Evolutionary conservation across 2,113 vertebrate species (phyloP), one percentile per base, ranked within the genome.

Genomic region (Lipophrys pholis): DNA sequence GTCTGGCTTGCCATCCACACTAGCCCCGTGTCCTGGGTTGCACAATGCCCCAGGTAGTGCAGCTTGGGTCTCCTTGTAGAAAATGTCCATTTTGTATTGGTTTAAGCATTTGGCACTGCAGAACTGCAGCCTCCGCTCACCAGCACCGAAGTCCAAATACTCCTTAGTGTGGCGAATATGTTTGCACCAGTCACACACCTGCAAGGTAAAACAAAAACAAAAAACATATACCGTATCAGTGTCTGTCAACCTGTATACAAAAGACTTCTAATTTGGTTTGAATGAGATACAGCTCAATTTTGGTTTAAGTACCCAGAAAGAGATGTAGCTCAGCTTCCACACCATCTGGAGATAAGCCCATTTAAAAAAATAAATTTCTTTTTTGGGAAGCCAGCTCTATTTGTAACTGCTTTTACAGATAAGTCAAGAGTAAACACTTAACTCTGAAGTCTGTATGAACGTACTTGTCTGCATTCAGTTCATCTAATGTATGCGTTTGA

Each of bases 51-150:
- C 96, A 79, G 98, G 98, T 90, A 99, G 94, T 36, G 96, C 97
- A 60, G 98, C 98, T 94, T 99, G 98, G 67, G 98, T 98, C 93
- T 99, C 98, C 94, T 99, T 99, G 94, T 99, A 99, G 95, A 99
- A 99, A 94, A 99, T 99, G 94, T 99, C 98, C 98, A 99, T 99
- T 93, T 99, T 99, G 92, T 99, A 99, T 89, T 99, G 98, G 95
- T 99, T 99, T 89, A 99, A 95, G 92, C 98, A 99, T 95, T 99
- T 99, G 91, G 97, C 97, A 90, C 98, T 99, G 96, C 98, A 99
- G 93, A 99, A 99, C 94, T 99, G 98, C 93, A 99, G 96, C 90
- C 98, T 93, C 88, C 97, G 92, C 91, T 99, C 98, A 80, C 98
- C 98, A 82, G 98, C 97, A 81, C 98, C 98, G 94, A 99, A 99